Conservation (phyloP, 2,113 vertebrate genomes). For the Polyodon spathula region DNA sequence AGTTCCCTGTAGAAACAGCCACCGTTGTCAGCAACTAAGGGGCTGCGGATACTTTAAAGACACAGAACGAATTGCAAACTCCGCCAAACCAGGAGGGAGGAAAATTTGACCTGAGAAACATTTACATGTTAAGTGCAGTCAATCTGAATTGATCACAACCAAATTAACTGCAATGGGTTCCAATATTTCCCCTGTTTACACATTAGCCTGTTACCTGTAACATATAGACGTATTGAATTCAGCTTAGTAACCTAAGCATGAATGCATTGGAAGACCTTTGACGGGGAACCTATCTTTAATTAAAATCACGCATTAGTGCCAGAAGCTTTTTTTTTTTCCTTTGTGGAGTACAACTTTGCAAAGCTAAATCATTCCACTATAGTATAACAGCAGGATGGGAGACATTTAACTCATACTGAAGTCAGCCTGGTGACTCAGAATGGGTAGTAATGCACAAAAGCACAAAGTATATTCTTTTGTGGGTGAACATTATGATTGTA, state of each 20-base stretch:
- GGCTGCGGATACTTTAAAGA: background rate
- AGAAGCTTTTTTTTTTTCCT: constrained; percentile 35
- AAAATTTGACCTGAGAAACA: constrained; percentile 51
- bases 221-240: constrained; percentile 87
- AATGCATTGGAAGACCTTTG: constrained; percentile 64
- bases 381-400: background rate
- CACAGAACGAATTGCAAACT: constrained; percentile 31
- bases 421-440: background rate
- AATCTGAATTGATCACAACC: constrained; percentile 86
- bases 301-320: constrained; percentile 87
- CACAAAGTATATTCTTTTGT: background rate
- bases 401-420: background rate
- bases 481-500: too few relatives aligned
- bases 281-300: constrained; percentile 98
- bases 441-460: background rate
- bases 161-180: constrained; percentile 88
- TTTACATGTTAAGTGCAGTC: constrained; percentile 93
- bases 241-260: constrained; percentile 83
- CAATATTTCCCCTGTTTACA: constrained; percentile 80
- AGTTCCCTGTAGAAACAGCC: background rate
- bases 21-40: background rate
- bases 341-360: constrained; percentile 19
- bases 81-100: constrained; percentile 41
- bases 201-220: constrained; percentile 71
- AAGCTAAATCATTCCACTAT: constrained; percentile 17